phyloP scores from a whole-genome alignment of 2,888 invertebrate species.

The Cheilosia soror region DNA sequence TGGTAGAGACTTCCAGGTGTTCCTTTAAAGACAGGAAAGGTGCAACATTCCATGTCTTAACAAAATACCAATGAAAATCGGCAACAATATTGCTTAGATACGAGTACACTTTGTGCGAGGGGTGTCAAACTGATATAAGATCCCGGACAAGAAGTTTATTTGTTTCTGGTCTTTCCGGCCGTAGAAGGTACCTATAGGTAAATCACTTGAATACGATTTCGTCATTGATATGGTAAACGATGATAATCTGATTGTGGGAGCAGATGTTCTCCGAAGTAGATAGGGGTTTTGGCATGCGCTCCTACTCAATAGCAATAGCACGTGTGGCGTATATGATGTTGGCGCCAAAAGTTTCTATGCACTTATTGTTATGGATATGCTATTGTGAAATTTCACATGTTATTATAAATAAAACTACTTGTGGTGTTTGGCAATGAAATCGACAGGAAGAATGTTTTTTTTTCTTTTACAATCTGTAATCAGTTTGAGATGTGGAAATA shows the following conservation, averaged over 20 bases:
- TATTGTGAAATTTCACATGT: constrained; percentile 54
- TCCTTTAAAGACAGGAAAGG: constrained; percentile 63
- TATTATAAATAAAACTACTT: neutral
- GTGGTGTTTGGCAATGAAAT: constrained; percentile 14
- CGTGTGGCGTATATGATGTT: constrained; percentile 44
- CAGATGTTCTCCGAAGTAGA: constrained; percentile 55
- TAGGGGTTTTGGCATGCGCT: constrained; percentile 63
- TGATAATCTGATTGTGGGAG: constrained; percentile 70
- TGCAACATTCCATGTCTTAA: constrained; percentile 30
- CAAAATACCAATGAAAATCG: constrained; percentile 58
- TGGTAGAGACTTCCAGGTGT: constrained; percentile 66
- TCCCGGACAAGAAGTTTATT: constrained; percentile 46
- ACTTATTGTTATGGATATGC: constrained; percentile 47
- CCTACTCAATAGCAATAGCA: constrained; percentile 20
- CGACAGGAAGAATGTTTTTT: constrained; percentile 10
- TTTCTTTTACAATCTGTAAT: constrained; percentile 32
- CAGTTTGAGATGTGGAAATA: constrained; percentile 48
- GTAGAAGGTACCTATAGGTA: constrained; percentile 25
- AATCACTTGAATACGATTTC: constrained; percentile 55
- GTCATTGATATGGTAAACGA: constrained; percentile 73
- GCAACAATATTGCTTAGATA: constrained; percentile 59
- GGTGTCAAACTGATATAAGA: constrained; percentile 61
- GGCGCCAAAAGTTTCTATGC: constrained; percentile 66
- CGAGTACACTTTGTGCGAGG: constrained; percentile 55
- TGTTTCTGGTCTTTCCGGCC: constrained; percentile 61